Base-by-base conservation (phyloP, 2,888 invertebrate species). In the Elegia similella region DNA sequence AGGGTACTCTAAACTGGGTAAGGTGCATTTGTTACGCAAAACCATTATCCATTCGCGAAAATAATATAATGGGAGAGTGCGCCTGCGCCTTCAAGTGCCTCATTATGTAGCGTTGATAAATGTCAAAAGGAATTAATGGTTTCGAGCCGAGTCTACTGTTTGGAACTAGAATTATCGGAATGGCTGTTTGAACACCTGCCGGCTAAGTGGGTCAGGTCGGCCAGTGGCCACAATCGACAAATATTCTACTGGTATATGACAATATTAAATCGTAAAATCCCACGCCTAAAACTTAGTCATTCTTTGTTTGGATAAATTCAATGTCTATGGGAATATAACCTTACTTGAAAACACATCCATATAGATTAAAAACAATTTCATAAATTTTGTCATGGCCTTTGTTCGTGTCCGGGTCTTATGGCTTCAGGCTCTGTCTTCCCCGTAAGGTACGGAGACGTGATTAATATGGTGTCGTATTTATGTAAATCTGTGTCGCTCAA, bases 101-200 rank as follows among this genome's bases (percentile, higher is more conserved):
- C 50, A 50, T 76, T 76, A 72, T 67, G 70, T 72, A 68, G 70
- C 69, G 69, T 72, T 77, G 73, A 76, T 76, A 80, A 76, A 82
- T 75, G 80, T 79, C 78, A 75, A 74, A 76, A 70, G 63, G 59
- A 72, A 75, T 73, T 67, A 67, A 73, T 68, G 61, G 62, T 54
- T 59, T 55, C 50, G 61, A 53, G 30, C 56, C 44, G 42, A 59
- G 58, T 3, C 23, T 13, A 38, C 23, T 7, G 32, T 34, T 16
- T 38, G 16, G 16, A 53, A 50, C 50, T 50, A 6, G 34, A 50
- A 50, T 50, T 50, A 50, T 50, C 48, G 17, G 50, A 34, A 50
- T 15, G 15, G 43, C 5, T 43, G 53, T 53, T 53, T 53, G 30
- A 43, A 53, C 29, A 53, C 53, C 53, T 53, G 53, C 43, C 34